Conservation (phyloP, 2,888 invertebrate genomes). For the Antheraea yamamai region DNA sequence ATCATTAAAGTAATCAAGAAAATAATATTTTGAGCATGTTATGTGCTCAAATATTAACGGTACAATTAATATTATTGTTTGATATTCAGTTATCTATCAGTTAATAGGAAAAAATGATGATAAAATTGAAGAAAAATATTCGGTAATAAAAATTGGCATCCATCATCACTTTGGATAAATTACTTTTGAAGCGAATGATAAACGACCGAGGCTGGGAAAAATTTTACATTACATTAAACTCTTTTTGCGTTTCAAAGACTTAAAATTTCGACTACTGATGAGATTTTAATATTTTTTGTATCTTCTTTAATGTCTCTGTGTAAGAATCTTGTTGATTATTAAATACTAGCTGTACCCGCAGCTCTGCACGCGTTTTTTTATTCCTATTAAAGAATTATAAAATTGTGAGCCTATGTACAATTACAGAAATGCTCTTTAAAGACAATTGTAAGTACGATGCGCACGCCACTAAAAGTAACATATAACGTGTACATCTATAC, state of each 20-base stretch:
- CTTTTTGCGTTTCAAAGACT: not conserved
- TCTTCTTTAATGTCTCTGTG: not conserved
- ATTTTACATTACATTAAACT: slow-evolving; percentile 12
- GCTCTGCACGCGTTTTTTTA: too few relatives aligned
- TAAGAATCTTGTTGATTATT: not conserved
- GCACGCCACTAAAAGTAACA: too few relatives aligned
- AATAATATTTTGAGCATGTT: too few relatives aligned
- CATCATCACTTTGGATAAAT: slow-evolving; percentile 3
- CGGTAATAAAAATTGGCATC: slow-evolving; percentile 9
- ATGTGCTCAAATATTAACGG: not conserved
- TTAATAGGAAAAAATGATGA: not conserved
- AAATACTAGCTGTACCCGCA: too few relatives aligned
- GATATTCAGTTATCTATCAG: not conserved
- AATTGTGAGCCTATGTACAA: too few relatives aligned
- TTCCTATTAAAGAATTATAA: too few relatives aligned
- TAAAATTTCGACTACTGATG: slow-evolving; percentile 3
- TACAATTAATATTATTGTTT: not conserved
- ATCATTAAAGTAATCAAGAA: too few relatives aligned
- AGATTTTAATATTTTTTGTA: slow-evolving; percentile 5
- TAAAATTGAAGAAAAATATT: not conserved
- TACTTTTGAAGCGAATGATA: slow-evolving; percentile 9
- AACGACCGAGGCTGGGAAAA: not conserved
- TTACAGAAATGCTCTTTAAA: too few relatives aligned
- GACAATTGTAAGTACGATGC: too few relatives aligned
- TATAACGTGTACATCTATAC: too few relatives aligned